A percentile compares a stretch with the other conserved stretches of the same genome.
These are phyloP conservation scores for Acrobasis consociella DNA, from an alignment of 2,888 invertebrate species.

Conservation along the genomic window DNA sequence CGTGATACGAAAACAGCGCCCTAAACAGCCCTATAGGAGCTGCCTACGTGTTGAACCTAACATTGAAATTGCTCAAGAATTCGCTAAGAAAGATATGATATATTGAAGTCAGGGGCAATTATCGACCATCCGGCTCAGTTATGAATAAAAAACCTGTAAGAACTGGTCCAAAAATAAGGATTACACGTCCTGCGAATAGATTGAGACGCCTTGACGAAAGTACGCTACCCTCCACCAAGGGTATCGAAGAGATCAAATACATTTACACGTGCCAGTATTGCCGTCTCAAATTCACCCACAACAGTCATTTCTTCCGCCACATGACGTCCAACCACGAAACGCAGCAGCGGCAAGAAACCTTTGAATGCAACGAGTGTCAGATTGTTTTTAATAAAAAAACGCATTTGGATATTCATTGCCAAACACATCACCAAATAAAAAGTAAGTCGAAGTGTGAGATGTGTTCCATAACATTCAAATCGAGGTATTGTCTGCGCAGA, in stretches of 20 bases:
- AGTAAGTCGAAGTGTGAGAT: constrained; percentile 71
- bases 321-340: constrained; percentile 71
- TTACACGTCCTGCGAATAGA: constrained; percentile 58
- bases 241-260: constrained; percentile 55
- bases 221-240: constrained; percentile 27
- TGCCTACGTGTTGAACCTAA: constrained; percentile 22
- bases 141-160: constrained; percentile 72
- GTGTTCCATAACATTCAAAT: constrained; percentile 73
- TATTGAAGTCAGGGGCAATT: constrained; percentile 17
- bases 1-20: background rate
- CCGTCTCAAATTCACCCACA: constrained; percentile 68
- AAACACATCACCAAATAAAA: constrained; percentile 62
- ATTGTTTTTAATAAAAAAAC: constrained; percentile 66
- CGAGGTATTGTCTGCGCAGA: constrained; percentile 67
- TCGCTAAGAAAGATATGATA: constrained; percentile 21
- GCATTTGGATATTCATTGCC: constrained; percentile 65
- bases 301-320: constrained; percentile 74
- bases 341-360: constrained; percentile 65
- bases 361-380: constrained; percentile 70
- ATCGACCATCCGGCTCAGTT: constrained; percentile 40
- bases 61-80: background rate
- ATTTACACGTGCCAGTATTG: constrained; percentile 74
- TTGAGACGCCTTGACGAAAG: constrained; percentile 52
- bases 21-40: background rate
- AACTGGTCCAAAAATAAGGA: constrained; percentile 68